Conservation (phyloP, 92 coral and sea anemone genomes). For the Umimayanthus kanabou region DNA sequence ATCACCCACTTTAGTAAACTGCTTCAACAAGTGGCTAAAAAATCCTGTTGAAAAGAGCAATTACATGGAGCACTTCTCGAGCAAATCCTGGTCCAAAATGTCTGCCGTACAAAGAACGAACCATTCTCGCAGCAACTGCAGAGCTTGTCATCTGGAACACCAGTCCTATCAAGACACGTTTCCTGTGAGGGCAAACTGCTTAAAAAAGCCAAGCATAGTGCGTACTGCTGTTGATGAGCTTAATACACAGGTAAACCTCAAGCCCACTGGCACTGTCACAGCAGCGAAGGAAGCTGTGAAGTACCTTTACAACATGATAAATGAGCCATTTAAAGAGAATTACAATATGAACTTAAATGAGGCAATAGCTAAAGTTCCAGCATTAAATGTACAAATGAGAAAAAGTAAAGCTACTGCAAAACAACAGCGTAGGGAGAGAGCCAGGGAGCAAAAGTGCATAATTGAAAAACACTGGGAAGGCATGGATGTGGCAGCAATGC, state of each 20-base stretch:
- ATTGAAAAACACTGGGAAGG: constrained; percentile 42
- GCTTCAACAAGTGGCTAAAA: constrained; percentile 11
- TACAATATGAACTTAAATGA: constrained; percentile 27
- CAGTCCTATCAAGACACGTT: constrained; percentile 16
- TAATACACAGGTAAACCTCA: background rate
- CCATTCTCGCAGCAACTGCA: background rate
- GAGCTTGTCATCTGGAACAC: background rate
- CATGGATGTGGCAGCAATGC: constrained; percentile 31
- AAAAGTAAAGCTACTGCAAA: constrained; percentile 27
- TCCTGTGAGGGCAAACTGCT: background rate
- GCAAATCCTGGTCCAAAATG: constrained; percentile 5
- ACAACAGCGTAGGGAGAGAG: constrained; percentile 27
- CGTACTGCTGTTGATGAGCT: background rate
- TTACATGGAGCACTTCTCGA: background rate
- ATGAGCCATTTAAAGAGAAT: constrained; percentile 5
- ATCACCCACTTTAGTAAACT: background rate
- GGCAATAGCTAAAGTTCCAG: constrained; percentile 34
- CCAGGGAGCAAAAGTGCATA: constrained; percentile 21
- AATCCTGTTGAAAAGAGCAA: background rate
- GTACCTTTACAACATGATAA: constrained; percentile 12
- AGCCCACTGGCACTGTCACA: background rate
- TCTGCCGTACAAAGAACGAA: background rate
- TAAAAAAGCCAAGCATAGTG: background rate
- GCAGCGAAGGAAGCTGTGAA: background rate
- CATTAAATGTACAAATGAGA: constrained; percentile 15